Evolutionary conservation across 1,140 invertebrate species (phyloP).

Genomic region (Trichonephila clavata): DNA sequence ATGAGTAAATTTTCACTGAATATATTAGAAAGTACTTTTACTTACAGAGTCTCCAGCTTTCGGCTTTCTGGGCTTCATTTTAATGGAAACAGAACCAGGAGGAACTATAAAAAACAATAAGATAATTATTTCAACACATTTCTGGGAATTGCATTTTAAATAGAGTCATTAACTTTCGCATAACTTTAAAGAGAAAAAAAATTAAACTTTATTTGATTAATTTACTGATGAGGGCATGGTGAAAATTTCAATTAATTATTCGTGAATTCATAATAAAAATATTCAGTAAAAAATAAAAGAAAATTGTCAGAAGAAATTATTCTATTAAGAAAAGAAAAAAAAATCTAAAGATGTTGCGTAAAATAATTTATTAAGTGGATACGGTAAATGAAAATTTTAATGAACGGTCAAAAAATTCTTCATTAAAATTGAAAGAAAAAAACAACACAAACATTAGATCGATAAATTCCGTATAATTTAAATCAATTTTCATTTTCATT

Average conservation of each 20-base stretch:
- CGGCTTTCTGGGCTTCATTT: constrained; percentile 88
- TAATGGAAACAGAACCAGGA: constrained; percentile 91
- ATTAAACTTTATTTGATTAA: neutral
- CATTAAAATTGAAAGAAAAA: no score
- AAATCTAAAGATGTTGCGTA: no score
- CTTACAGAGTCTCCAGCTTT: constrained; percentile 87
- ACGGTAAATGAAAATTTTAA: no score
- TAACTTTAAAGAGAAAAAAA: neutral
- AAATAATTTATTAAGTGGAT: no score
- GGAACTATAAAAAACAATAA: constrained; percentile 86
- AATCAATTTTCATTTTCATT: no score
- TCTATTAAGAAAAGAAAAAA: no score
- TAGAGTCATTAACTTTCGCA: neutral
- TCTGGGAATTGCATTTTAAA: neutral
- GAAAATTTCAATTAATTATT: constrained; percentile 16
- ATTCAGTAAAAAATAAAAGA: no score
- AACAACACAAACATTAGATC: no score
- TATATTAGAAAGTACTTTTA: constrained; percentile 19
- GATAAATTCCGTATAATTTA: no score
- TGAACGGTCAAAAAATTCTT: no score
- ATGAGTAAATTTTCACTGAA: neutral
- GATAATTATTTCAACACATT: neutral
- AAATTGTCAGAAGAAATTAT: no score
- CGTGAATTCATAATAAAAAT: neutral
- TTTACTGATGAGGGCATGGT: neutral